Base-by-base conservation (phyloP, 1,140 invertebrate species). In the Drosophila trapezifrons region DNA sequence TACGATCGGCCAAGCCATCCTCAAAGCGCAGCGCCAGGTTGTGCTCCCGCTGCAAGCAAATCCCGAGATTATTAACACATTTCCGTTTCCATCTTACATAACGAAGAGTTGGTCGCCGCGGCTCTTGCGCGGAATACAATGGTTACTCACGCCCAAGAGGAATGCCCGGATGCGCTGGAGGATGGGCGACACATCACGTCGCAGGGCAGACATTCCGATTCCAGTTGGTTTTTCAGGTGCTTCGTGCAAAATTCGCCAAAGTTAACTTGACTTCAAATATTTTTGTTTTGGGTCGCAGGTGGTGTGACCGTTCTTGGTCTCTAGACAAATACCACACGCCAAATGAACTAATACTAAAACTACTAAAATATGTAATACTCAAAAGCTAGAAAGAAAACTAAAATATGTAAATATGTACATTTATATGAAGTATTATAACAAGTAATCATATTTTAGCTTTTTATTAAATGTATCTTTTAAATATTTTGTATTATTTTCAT, bases 11-110 rank as follows among this genome's bases (percentile, higher is more conserved):
- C 32, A 95, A 5, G 12, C 93, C 86, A 42, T 95, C 93, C 65
- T 94, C 93, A 81, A 94, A 96, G 86, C 96, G 94, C 40, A 96
- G 75, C n/a, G 94, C 93, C 72, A 93, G 92, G 2, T 92, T 94
- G 75, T 94, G 93, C 71, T 94, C 93, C 63, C 95, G 93, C 94
- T 95, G 89, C 38, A 93, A 91, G 45, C 67, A 9, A 60, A 42
- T 59, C 4, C 10, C 46, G n/a, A 46, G 25, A 43, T 29, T 27
- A 43, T 17, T n/a, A 9, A 38, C 17, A 57, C 37, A 57, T 20
- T 42, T 9, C 10, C 18, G 12, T n/a, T 29, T 4, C 18, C 29
- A 29, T 51, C 86, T 90, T 90, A 90, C 78, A 90, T 90, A 90
- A 90, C 42, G 29, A 15, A 35, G 37, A 42, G 17, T 32, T 38